A percentile compares a stretch with the other conserved stretches of the same genome.
Evolutionary conservation across 2,797 vertebrate species (phyloP).

Genomic region (Harpagifer antarcticus): DNA sequence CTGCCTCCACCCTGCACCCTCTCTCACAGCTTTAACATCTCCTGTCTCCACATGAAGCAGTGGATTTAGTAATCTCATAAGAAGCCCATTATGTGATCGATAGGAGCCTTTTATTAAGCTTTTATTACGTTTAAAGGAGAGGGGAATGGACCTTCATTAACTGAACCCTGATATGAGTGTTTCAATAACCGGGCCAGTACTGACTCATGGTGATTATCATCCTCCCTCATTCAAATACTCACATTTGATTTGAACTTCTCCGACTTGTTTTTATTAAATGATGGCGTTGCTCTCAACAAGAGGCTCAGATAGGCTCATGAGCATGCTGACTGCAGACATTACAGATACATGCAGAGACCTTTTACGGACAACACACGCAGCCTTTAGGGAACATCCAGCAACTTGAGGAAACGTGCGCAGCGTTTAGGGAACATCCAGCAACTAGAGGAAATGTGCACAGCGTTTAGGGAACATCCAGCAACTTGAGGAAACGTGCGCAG

Average conservation of each 20-base stretch:
- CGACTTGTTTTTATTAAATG: background rate
- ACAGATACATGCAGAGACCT: background rate
- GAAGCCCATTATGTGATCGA: background rate
- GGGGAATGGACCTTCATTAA: background rate
- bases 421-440: no score
- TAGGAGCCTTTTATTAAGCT: constrained; percentile 17
- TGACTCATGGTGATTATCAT: background rate
- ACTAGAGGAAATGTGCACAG: no score
- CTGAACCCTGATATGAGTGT: constrained; percentile 12
- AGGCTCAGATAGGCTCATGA: background rate
- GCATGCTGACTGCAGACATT: background rate
- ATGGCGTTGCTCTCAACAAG: background rate
- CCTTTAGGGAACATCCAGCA: no score
- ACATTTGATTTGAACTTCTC: background rate
- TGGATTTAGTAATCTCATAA: constrained; percentile 22
- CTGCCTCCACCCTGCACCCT: background rate
- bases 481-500: no score
- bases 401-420: no score
- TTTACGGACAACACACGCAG: no score
- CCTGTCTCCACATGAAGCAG: background rate
- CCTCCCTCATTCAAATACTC: background rate
- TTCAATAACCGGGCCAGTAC: constrained; percentile 10
- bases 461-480: no score
- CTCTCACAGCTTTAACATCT: background rate
- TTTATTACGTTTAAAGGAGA: constrained; percentile 15